Evolutionary conservation across 2,888 invertebrate species (phyloP).

Genomic region (Microplitis deprimator): DNA sequence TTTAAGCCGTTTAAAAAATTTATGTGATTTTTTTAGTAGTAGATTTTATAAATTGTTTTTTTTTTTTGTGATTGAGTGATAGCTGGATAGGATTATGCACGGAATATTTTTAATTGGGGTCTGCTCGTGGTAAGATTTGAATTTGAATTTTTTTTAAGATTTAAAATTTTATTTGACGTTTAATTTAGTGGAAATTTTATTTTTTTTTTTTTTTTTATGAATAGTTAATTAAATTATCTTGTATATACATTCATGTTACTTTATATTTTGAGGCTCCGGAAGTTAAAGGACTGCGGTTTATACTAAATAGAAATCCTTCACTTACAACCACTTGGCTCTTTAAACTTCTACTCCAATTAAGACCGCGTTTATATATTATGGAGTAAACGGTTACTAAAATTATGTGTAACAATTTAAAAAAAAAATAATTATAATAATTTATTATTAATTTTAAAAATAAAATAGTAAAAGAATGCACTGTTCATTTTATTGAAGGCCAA

Average conservation of each 20-base stretch:
- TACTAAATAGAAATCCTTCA: not conserved
- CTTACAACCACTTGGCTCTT: not conserved
- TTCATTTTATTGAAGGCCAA: not conserved
- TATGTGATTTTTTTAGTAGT: not conserved
- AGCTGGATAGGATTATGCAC: constrained; percentile 30
- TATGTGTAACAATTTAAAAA: too few species aligned
- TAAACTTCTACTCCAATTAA: constrained; percentile 6
- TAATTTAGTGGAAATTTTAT: too few species aligned
- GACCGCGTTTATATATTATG: not conserved
- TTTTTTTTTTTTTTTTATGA: too few species aligned
- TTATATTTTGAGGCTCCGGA: too few species aligned
- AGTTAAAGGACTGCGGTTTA: not conserved
- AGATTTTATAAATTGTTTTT: not conserved
- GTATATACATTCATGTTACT: too few species aligned
- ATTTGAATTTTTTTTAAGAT: constrained; percentile 7
- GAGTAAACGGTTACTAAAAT: too few species aligned
- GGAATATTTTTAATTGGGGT: constrained; percentile 24
- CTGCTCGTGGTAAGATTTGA: constrained; percentile 43
- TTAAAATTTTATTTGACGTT: not conserved
- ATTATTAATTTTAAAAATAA: too few species aligned
- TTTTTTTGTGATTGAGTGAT: constrained; percentile 25
- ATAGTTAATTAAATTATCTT: too few species aligned
- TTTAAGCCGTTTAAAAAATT: not conserved
- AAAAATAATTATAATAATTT: too few species aligned
- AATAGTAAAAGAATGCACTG: too few species aligned